Evolutionary conservation across 2,113 vertebrate species (phyloP).

Genomic region (Serinus canaria): DNA sequence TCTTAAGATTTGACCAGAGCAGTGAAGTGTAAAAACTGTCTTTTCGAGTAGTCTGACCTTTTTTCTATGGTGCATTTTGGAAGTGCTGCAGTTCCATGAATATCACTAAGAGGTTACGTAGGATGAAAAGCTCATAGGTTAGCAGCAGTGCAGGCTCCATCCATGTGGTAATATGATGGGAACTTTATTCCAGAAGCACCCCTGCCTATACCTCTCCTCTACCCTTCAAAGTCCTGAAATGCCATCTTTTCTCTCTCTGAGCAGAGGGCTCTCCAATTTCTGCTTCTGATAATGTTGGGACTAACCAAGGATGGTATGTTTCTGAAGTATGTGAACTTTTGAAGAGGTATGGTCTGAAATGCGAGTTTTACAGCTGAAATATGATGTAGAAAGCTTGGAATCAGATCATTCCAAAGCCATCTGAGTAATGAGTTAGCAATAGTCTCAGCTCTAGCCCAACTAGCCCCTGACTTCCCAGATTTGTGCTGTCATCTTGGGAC

Average conservation of each 20-base stretch:
- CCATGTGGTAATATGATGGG: neutral
- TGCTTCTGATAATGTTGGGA: neutral
- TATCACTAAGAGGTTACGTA: neutral
- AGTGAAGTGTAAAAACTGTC: neutral
- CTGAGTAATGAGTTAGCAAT: neutral
- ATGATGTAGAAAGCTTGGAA: neutral
- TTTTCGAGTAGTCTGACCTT: fast-evolving
- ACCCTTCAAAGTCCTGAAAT: neutral
- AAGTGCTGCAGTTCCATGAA: neutral
- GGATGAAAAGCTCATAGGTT: neutral
- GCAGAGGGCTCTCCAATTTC: neutral
- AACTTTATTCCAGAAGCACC: neutral
- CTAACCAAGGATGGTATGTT: neutral
- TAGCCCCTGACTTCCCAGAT: neutral
- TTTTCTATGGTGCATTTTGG: neutral
- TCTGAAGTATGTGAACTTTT: neutral
- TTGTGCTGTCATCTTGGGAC: neutral
- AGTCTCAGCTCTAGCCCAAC: neutral
- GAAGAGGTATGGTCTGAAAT: neutral
- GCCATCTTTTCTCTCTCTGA: neutral
- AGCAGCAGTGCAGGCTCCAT: neutral
- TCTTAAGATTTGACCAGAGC: neutral
- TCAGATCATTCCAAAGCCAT: neutral
- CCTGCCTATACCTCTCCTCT: neutral
- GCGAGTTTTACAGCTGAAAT: neutral